Evolutionary conservation across 2,888 invertebrate genomes (phyloP).

Genomic region (Agelastica alni): DNA sequence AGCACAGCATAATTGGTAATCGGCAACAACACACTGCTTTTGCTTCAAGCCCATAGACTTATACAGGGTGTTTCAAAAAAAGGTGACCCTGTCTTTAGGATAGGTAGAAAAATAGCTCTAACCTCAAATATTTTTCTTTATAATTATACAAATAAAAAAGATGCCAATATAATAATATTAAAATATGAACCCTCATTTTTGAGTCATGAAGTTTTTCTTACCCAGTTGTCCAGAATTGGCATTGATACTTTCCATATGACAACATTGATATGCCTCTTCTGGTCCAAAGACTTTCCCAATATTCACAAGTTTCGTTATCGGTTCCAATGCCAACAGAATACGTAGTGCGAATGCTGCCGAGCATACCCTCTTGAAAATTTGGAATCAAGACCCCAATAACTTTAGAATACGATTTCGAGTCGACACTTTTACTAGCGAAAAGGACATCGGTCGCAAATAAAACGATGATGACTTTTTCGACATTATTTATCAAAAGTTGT

Average conservation of each 20-base stretch:
- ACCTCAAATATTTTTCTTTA: no score
- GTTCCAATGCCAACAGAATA: conserved; percentile 5
- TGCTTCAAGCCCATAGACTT: no score
- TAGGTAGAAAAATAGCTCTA: no score
- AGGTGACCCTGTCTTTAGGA: no score
- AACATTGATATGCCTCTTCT: background rate
- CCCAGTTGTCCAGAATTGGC: conserved; percentile 10
- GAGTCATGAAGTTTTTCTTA: no score
- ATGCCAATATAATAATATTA: no score
- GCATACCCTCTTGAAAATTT: background rate
- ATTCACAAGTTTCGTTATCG: conserved; percentile 14
- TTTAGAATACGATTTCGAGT: conserved; percentile 12
- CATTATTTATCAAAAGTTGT: conserved; percentile 6
- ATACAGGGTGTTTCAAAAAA: no score
- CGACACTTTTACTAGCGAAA: conserved; percentile 8
- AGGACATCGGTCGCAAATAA: conserved; percentile 23
- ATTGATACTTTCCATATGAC: background rate
- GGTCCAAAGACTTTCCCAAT: conserved; percentile 13
- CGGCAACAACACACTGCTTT: no score
- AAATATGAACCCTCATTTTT: no score
- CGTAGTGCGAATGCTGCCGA: conserved; percentile 12
- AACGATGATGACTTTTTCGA: conserved; percentile 14
- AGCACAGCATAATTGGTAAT: no score
- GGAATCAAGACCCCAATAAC: conserved; percentile 22
- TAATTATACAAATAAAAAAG: no score